phyloP scores from a whole-genome alignment of 1,140 invertebrate genomes.

The Octopus sinensis region DNA sequence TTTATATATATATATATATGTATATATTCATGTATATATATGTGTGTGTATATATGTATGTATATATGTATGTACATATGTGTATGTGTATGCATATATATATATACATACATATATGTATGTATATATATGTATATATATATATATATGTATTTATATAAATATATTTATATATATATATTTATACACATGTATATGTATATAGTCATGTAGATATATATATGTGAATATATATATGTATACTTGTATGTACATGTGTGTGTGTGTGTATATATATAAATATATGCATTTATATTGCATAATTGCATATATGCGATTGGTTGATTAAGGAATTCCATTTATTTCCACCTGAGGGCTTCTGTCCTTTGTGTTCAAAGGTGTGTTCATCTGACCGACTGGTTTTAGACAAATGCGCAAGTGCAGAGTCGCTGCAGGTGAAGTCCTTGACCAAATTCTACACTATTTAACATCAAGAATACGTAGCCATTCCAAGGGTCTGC shows the following conservation, averaged over 20 bases:
- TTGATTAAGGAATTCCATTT: background rate
- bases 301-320: background rate
- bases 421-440: too few species aligned
- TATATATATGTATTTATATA: background rate
- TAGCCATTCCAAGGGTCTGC: too few species aligned
- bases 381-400: too few species aligned
- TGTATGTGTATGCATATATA: background rate
- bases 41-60: too few species aligned
- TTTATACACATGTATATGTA: background rate
- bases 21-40: background rate
- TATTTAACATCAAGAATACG: too few species aligned
- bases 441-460: too few species aligned
- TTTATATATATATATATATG: background rate
- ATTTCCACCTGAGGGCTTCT: too few species aligned
- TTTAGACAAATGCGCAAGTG: too few species aligned
- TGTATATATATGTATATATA: constrained; percentile 1
- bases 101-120: background rate
- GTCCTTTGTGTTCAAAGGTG: too few species aligned
- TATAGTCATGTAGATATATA: background rate
- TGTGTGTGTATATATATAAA: background rate
- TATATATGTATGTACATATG: background rate
- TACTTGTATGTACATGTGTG: background rate
- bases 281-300: background rate
- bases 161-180: background rate
- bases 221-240: background rate